Percentiles rank a stretch among this genome's conserved stretches.
Conservation (phyloP, 2,113 vertebrate genomes). For the Poeciliopsis retropinna region DNA sequence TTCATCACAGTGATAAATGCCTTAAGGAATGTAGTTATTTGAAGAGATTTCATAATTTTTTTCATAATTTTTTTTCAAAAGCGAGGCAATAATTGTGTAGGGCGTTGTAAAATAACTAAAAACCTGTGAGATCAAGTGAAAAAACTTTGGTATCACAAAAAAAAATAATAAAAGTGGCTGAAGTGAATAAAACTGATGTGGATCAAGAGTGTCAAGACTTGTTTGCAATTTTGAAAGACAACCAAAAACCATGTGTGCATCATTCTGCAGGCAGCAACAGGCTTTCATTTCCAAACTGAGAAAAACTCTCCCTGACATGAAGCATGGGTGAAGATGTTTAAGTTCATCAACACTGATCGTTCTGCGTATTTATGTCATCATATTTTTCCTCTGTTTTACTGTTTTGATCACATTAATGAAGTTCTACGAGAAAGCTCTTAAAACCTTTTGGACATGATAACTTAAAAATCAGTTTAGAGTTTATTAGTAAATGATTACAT, state of each 20-base stretch:
- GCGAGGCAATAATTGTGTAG: no score
- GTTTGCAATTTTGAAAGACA: neutral
- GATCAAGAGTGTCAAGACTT: neutral
- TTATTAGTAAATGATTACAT: neutral
- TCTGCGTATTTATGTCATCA: neutral
- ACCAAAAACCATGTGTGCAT: neutral
- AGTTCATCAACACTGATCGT: no score
- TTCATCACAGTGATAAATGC: no score
- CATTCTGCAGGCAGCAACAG: slow-evolving; percentile 6
- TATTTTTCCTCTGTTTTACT: neutral
- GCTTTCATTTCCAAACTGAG: neutral
- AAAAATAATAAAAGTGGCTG: neutral
- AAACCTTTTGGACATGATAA: no score
- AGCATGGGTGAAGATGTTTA: neutral
- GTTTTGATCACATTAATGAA: neutral
- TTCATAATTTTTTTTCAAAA: no score
- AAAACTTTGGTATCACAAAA: neutral
- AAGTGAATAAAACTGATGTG: neutral
- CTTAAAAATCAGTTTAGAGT: neutral
- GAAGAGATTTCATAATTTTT: no score
- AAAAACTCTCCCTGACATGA: neutral
- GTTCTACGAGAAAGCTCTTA: neutral
- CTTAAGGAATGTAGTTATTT: no score
- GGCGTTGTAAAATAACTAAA: no score
- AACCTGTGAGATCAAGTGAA: no score